Conservation (phyloP, 1,140 invertebrate species). For the Dendroctonus valens region DNA sequence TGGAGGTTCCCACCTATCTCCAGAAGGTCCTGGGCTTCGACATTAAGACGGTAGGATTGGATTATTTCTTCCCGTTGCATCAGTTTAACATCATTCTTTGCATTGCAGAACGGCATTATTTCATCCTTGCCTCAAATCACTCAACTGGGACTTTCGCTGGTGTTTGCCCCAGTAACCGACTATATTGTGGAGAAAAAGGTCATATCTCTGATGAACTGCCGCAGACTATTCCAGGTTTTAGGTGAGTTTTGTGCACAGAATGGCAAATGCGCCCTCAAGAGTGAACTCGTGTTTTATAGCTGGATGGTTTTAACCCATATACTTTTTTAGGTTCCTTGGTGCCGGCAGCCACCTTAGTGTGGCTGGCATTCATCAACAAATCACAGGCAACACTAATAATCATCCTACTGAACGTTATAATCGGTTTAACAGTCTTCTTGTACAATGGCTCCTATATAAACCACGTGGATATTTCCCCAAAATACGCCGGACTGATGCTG, state of each 20-base stretch:
- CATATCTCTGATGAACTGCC: conserved; percentile 54
- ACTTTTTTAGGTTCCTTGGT: conserved; percentile 23
- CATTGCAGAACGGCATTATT: conserved; percentile 66
- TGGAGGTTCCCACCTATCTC: conserved; percentile 89
- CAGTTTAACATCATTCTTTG: background rate
- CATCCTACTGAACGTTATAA: conserved; percentile 21
- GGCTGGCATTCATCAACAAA: conserved; percentile 25
- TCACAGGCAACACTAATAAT: conserved; percentile 19
- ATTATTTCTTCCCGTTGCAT: background rate
- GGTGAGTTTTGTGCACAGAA: conserved; percentile 49
- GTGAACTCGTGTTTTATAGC: background rate
- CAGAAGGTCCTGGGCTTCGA: conserved; percentile 76
- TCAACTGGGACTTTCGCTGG: conserved; percentile 67
- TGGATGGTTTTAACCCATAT: background rate
- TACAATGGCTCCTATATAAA: conserved; percentile 26
- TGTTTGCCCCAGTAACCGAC: conserved; percentile 64
- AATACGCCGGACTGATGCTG: conserved; percentile 25
- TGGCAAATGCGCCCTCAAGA: too few relatives aligned
- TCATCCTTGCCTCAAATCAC: conserved; percentile 78
- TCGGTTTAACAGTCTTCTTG: conserved; percentile 17
- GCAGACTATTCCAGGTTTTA: conserved; percentile 67
- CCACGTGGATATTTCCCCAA: conserved; percentile 29
- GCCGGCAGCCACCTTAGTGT: conserved; percentile 12
- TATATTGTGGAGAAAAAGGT: conserved; percentile 58
- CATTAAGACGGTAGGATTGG: conserved; percentile 52